Conservation (phyloP, 2,113 vertebrate species). For the Phylloscopus whistleri region DNA sequence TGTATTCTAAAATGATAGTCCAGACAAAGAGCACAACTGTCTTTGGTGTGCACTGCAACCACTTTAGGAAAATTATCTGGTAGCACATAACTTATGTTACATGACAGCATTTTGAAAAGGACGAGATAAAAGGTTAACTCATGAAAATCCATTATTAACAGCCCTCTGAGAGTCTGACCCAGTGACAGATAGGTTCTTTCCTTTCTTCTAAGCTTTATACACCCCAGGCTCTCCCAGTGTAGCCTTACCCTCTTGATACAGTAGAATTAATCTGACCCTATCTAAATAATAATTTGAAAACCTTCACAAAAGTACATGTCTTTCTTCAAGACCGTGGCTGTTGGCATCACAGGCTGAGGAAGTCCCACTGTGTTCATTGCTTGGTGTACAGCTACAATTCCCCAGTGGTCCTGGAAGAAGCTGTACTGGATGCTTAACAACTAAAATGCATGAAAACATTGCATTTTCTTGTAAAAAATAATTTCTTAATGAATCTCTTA, state of each 20-base stretch:
- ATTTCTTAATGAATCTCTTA: background rate
- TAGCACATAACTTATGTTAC: background rate
- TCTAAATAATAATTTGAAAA: background rate
- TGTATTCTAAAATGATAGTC: background rate
- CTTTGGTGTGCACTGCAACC: background rate
- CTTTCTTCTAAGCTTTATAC: background rate
- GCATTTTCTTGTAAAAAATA: background rate
- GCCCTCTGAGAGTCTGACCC: background rate
- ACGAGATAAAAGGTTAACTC: slow-evolving; percentile 7
- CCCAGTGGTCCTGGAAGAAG: background rate
- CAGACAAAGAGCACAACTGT: background rate
- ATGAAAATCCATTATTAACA: background rate
- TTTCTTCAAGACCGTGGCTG: background rate
- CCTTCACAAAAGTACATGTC: background rate
- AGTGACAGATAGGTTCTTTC: background rate
- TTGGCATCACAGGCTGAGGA: background rate
- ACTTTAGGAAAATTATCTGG: slow-evolving; percentile 3
- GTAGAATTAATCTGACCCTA: background rate
- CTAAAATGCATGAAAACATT: background rate
- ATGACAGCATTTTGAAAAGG: slow-evolving; percentile 8
- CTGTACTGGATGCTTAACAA: background rate
- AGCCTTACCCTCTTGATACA: background rate
- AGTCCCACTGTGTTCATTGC: background rate
- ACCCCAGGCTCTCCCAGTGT: background rate
- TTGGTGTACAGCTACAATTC: background rate